phyloP scores from a whole-genome alignment of 2,888 invertebrate genomes.

The Nysson spinosus region DNA sequence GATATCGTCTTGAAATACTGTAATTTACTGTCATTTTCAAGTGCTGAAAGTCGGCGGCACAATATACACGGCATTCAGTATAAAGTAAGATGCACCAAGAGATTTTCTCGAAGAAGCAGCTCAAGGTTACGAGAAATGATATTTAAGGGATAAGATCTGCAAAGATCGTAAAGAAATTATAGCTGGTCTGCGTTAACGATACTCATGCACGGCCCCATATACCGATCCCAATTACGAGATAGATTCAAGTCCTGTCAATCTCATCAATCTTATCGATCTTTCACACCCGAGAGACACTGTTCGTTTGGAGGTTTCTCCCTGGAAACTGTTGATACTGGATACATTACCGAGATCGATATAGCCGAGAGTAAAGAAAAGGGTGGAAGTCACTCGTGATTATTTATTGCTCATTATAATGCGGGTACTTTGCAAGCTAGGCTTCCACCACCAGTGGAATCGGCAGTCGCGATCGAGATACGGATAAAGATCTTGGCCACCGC shows the following conservation, averaged over 20 bases:
- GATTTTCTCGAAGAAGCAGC: background rate
- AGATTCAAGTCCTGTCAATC: conserved; percentile 22
- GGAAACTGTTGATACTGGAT: conserved; percentile 35
- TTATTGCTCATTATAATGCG: conserved; percentile 72
- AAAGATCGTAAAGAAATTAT: conserved; percentile 1
- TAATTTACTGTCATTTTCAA: too few species aligned
- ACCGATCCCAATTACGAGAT: conserved; percentile 20
- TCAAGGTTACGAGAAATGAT: background rate
- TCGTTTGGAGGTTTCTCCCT: conserved; percentile 8
- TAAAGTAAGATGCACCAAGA: conserved; percentile 2
- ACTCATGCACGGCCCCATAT: background rate
- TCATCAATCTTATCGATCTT: conserved; percentile 39
- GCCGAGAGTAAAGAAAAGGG: conserved; percentile 27
- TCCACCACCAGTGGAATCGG: conserved; percentile 57
- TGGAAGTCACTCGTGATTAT: conserved; percentile 65
- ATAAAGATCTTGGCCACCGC: conserved; percentile 64
- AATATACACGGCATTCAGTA: too few species aligned
- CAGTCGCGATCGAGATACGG: conserved; percentile 65
- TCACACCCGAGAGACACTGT: conserved; percentile 28
- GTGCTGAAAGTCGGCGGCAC: too few species aligned
- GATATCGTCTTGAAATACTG: too few species aligned
- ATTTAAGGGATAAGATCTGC: background rate
- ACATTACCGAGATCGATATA: conserved; percentile 22
- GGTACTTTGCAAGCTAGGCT: conserved; percentile 49
- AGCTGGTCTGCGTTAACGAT: conserved; percentile 6